Evolutionary conservation across 2,797 vertebrate genomes (phyloP).

Genomic region (Nyctibius grandis): DNA sequence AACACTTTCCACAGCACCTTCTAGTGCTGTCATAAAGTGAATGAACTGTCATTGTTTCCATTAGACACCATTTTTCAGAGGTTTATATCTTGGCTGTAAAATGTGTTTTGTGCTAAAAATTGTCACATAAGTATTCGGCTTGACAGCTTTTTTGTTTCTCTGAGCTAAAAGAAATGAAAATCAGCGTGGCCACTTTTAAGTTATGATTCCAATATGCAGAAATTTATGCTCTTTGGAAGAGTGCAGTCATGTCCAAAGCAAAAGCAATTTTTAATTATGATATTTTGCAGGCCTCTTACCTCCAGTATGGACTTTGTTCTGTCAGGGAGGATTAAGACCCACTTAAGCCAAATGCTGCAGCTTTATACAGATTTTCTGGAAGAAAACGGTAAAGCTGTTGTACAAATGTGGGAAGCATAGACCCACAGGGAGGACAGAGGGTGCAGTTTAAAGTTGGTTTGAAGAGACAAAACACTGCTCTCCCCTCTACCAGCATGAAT

Average conservation of each 20-base stretch:
- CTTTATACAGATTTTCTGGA: background rate
- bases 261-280: slow-evolving; percentile 7
- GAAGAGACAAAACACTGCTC: background rate
- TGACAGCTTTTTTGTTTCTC: slow-evolving; percentile 6
- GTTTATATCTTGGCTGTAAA: slow-evolving; percentile 8
- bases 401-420: background rate
- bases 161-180: background rate
- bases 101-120: background rate
- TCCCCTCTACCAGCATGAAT: background rate
- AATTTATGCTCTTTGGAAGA: background rate
- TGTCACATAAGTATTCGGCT: background rate
- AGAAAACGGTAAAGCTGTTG: background rate
- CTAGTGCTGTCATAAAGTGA: background rate
- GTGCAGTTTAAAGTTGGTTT: background rate
- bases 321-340: background rate
- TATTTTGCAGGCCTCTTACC: background rate
- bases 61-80: slow-evolving; percentile 13
- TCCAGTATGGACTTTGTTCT: background rate
- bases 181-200: background rate
- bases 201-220: background rate
- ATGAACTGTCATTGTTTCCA: slow-evolving; percentile 16
- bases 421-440: accelerated
- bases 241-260: background rate
- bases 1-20: slow-evolving; percentile 2
- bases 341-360: background rate